Evolutionary conservation across 2,888 invertebrate species (phyloP).

Genomic region (Mycogona germanica): DNA sequence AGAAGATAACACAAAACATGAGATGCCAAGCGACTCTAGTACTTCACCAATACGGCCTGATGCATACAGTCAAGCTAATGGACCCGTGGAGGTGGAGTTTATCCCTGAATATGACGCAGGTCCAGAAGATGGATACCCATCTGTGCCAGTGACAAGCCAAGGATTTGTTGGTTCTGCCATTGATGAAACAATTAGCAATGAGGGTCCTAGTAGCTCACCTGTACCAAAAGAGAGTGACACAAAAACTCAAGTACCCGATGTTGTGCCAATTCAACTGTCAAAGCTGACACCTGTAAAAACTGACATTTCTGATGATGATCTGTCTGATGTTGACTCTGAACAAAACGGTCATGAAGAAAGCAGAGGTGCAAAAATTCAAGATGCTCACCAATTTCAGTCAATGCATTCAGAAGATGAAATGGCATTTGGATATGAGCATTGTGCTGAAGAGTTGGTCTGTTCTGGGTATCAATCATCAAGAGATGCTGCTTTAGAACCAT

Average conservation of each 20-base stretch:
- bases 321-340: slow-evolving; percentile 14
- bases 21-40: no score
- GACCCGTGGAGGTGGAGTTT: slow-evolving; percentile 42
- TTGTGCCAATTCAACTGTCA: neutral
- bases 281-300: neutral
- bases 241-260: neutral
- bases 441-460: neutral
- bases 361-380: neutral
- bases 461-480: neutral
- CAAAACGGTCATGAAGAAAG: neutral
- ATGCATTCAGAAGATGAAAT: neutral
- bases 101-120: slow-evolving; percentile 39
- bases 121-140: slow-evolving; percentile 29
- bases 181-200: neutral
- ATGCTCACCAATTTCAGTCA: neutral
- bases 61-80: slow-evolving; percentile 32
- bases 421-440: neutral
- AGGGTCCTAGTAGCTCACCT: neutral
- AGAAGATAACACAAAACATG: no score
- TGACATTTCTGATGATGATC: slow-evolving; percentile 13
- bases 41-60: neutral
- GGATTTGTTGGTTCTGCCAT: neutral
- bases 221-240: no score
- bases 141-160: neutral
- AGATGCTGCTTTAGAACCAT: neutral